These are phyloP conservation scores for Callorhinus ursinus DNA, from an alignment of 2,113 vertebrate species.

Conservation along the genomic window DNA sequence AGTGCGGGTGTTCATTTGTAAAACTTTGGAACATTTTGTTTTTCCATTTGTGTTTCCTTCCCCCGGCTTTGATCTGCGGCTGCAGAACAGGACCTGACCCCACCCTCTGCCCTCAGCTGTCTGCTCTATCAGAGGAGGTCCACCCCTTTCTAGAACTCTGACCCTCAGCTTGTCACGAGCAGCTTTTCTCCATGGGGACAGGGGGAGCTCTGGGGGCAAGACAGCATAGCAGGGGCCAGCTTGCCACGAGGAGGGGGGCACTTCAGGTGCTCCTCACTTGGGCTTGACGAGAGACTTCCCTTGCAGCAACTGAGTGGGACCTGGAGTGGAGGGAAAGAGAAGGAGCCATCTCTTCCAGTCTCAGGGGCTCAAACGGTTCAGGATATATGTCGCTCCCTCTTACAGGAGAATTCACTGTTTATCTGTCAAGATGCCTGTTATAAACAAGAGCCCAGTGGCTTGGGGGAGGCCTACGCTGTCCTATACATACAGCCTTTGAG, in stretches of 20 bases:
- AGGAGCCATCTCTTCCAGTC: fast-evolving
- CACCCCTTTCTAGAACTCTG: background rate
- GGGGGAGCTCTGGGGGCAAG: background rate
- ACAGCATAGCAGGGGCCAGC: background rate
- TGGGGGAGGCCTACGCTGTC: background rate
- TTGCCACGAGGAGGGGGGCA: background rate
- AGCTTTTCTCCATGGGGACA: background rate
- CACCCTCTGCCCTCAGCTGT: fast-evolving
- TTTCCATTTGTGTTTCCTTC: background rate
- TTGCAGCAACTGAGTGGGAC: background rate
- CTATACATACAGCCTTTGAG: background rate
- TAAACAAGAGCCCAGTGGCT: background rate
- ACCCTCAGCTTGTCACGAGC: background rate
- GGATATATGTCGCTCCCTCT: background rate
- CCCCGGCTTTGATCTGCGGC: background rate
- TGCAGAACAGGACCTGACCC: background rate
- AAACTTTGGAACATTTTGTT: background rate
- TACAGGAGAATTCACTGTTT: background rate
- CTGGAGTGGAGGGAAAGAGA: background rate
- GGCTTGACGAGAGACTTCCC: background rate
- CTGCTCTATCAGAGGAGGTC: background rate
- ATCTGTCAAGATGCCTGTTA: background rate
- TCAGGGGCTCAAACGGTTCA: background rate
- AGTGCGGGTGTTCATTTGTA: background rate
- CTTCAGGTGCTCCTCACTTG: fast-evolving